Evolutionary conservation across 2,888 invertebrate species (phyloP), one percentile per base, ranked within the genome.

Genomic region (Drosophila parthenogenetica): DNA sequence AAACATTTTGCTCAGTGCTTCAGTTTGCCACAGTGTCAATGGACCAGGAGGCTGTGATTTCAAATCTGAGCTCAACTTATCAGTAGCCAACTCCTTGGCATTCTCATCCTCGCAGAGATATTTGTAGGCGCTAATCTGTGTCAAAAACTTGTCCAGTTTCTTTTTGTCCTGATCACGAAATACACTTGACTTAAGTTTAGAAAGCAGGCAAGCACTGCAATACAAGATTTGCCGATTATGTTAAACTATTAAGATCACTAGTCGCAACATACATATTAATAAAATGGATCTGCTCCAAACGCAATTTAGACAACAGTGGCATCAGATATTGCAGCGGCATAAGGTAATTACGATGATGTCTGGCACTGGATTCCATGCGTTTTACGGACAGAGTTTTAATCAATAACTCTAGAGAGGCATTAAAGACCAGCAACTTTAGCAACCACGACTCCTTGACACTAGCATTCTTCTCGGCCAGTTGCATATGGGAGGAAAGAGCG

Each of bases 11-110:
- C n/a, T 11, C 29, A 42, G 22, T 13, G 29, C 22, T 54, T 66
- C 35, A 40, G 19, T 5, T 39, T 84, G 81, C 77, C 81, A 81
- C 14, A 51, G 5, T 3, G 29, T 16, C 2, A 71, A 3, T 25
- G 85, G 79, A 4, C 87, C 81, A 4, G 61, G 37, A 1, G 81
- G 83, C 37, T 79, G 32, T 2, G 54, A 11, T 4, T 35, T 60
- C 0, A 86, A 43, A 10, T 22, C 45, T 14, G 25, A 73, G 5
- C 11, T 16, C 0, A 29, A 43, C 25, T 22, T 22, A 5, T n/a
- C 39, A 2, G 19, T 11, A 3, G 17, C 39, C 3, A 14, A 4
- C 14, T 16, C 11, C 8, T 10, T 22, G 8, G 22, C 13, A 1
- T 11, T 11, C 17, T 66, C 78, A 58, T 81, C 79, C 5, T 75